phyloP scores from a whole-genome alignment of 2,113 vertebrate species.

The Hyaena hyaena region DNA sequence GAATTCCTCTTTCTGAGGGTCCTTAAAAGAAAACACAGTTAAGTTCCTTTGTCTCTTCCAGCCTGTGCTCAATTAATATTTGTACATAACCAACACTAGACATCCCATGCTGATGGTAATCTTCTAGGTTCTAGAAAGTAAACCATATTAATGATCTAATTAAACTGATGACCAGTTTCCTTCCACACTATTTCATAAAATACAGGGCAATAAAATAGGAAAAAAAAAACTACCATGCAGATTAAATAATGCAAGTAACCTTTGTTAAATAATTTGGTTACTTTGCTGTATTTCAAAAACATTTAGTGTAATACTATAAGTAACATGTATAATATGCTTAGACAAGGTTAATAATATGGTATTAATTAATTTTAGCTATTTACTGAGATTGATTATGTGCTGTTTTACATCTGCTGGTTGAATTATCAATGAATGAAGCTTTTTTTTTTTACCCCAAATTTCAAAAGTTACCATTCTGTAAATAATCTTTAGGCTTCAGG shows the following conservation, averaged over 20 bases:
- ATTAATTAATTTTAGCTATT: constrained; percentile 36
- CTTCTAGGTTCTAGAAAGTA: constrained; percentile 16
- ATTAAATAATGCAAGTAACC: constrained; percentile 30
- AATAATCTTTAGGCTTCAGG: constrained; percentile 50
- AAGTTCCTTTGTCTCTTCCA: constrained; percentile 1
- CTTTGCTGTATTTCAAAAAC: constrained; percentile 37
- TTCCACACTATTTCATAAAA: constrained; percentile 54
- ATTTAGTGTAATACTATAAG: constrained; percentile 2
- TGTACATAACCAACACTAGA: not conserved
- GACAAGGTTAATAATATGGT: not conserved
- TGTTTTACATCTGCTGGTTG: constrained; percentile 43
- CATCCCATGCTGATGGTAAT: constrained; percentile 12
- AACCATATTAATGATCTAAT: not conserved
- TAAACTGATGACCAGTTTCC: constrained; percentile 50
- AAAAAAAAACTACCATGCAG: constrained; percentile 38
- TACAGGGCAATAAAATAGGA: not conserved
- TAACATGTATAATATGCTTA: not conserved
- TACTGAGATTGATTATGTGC: not conserved
- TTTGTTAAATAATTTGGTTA: constrained; percentile 15
- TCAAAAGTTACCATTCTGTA: not conserved
- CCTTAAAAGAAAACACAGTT: constrained; percentile 45
- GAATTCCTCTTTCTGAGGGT: not conserved
- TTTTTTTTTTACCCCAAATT: constrained; percentile 4
- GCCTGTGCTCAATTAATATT: constrained; percentile 31
- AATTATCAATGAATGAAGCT: constrained; percentile 27